Conservation (phyloP, 2,113 vertebrate species). For the Plestiodon gilberti region DNA sequence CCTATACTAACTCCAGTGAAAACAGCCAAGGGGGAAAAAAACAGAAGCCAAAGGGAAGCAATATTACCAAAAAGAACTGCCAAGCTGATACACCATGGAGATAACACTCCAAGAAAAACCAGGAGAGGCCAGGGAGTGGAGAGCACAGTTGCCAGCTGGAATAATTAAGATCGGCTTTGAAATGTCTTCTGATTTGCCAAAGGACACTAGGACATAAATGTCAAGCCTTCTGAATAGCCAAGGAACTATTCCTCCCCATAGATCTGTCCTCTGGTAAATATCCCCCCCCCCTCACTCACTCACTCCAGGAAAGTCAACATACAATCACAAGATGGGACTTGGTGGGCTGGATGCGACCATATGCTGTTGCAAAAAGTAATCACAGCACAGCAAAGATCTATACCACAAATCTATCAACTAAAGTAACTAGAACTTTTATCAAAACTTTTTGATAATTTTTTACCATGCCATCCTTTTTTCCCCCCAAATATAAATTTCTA, state of each 20-base stretch:
- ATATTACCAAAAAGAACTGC: constrained; percentile 32
- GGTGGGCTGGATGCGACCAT: neutral
- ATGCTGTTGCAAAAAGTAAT: neutral
- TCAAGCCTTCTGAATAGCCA: neutral
- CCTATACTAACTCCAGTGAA: constrained; percentile 38
- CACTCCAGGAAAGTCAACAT: neutral
- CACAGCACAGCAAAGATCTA: neutral
- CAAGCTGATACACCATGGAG: constrained; percentile 46
- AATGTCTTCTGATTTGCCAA: neutral
- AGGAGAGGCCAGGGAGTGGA: neutral
- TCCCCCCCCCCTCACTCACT: neutral
- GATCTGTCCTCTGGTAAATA: too few relatives aligned
- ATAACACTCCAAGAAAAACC: constrained; percentile 24
- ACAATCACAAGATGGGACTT: neutral
- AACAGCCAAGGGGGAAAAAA: constrained; percentile 33
- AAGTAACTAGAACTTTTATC: too few relatives aligned
- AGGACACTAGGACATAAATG: constrained; percentile 1
- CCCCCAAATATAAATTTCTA: neutral
- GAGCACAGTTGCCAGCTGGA: constrained; percentile 15
- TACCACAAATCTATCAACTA: neutral
- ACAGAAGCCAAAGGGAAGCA: constrained; percentile 32
- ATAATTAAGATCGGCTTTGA: constrained; percentile 16
- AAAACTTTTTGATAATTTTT: too few relatives aligned
- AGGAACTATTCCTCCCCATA: neutral
- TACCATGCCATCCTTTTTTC: too few relatives aligned